Percentiles rank a stretch among this genome's conserved stretches.
These are phyloP conservation scores for Amblyopsis rosae DNA, from an alignment of 2,113 vertebrate species.

Conservation along the genomic window DNA sequence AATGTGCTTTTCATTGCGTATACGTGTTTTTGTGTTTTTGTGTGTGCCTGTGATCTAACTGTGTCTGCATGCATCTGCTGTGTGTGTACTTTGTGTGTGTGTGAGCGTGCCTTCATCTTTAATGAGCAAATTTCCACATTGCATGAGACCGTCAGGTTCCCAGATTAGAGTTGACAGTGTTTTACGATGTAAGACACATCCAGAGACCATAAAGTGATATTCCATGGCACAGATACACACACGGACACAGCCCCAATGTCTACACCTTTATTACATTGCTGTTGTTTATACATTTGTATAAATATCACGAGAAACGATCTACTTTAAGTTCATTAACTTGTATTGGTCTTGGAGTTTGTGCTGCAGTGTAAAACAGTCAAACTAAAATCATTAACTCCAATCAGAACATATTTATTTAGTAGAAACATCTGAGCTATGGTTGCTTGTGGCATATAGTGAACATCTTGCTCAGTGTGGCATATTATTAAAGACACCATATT, in stretches of 20 bases:
- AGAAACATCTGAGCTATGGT: too few species aligned
- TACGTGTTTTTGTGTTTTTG: constrained; percentile 14
- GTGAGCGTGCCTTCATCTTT: constrained; percentile 37
- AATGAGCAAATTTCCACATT: constrained; percentile 49
- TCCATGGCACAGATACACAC: background rate
- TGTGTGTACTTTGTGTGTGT: background rate
- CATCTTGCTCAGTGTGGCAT: constrained; percentile 31
- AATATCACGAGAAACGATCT: too few species aligned
- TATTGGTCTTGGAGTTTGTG: too few species aligned
- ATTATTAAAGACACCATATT: constrained; percentile 36
- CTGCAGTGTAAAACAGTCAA: too few species aligned
- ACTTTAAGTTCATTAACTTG: too few species aligned
- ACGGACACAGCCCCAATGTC: background rate
- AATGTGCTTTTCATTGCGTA: constrained; percentile 65
- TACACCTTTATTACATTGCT: too few species aligned
- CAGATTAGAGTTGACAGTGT: constrained; percentile 53
- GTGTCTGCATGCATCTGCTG: background rate
- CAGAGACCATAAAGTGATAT: constrained; percentile 27
- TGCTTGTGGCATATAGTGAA: too few species aligned
- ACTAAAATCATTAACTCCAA: too few species aligned
- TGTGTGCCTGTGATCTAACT: background rate
- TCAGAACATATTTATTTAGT: too few species aligned
- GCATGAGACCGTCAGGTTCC: constrained; percentile 52
- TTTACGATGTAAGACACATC: constrained; percentile 53
- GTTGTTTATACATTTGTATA: too few species aligned